Base-by-base conservation (phyloP, 2,113 vertebrate species). In the Otolemur garnettii region DNA sequence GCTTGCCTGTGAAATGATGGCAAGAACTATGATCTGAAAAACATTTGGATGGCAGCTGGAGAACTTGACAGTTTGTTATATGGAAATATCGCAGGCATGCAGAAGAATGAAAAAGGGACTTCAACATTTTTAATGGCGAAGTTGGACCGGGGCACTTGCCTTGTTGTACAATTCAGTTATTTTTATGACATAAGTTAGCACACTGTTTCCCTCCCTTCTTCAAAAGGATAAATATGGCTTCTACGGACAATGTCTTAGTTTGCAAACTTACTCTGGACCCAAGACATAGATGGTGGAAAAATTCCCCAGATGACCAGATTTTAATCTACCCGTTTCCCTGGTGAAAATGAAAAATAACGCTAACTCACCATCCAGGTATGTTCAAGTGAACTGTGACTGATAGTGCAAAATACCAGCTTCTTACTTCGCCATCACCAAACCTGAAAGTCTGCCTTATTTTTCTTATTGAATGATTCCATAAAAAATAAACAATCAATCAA, bases 311-410 rank as follows among this genome's bases (percentile, higher is more conserved):
- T 57, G 78, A 38, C 72, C 79, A 50, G 45, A 50, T 50, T 50
- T 28, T 50, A 26, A 42, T 62, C 84, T 69, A 75, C 79, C 88
- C 68, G 45, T 45, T 92, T 90, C 35, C 24, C 35, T 55, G 50
- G 55, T 33, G 12, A 96, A 33, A 64, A 93, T 55, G 45, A 80
- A 90, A 62, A 94, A 77, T 60, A 87, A 96, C 68, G 78, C 21
- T 55, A 68, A 68, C 22, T 84, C 64, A 38, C 42, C 60, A 62
- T 53, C 69, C 21, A 94, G 55, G 57, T 71, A 30, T 72, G 18
- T 2, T 71, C 75, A 80, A 87, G n/a, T 71, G 64, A 35, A 94
- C 18, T 28, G 60, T 38, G 26, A n/a, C 45, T 38, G 26, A n/a
- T 33, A 81, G 35, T 60, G 66, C 26, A 71, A 60, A 96, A 84